These are phyloP conservation scores for Butastur rufipennis DNA, from an alignment of 2,113 vertebrate species.

Conservation along the genomic window DNA sequence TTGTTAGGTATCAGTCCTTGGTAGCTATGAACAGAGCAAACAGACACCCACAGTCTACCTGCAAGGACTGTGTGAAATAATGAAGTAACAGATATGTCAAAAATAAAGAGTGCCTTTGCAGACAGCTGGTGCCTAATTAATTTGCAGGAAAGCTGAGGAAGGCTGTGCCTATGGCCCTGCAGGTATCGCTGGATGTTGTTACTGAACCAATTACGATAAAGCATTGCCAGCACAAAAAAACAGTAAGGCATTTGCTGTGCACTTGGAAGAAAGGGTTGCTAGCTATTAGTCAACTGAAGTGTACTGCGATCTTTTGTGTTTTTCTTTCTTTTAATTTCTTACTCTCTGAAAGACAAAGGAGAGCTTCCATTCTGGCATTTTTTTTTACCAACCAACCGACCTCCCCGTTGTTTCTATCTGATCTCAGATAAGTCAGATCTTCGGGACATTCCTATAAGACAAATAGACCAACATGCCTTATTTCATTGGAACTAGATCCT, in stretches of 20 bases:
- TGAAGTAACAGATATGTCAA: not conserved
- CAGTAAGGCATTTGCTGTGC: not conserved
- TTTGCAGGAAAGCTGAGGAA: not conserved
- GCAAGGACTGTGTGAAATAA: not conserved
- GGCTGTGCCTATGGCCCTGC: not conserved
- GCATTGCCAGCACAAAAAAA: not conserved
- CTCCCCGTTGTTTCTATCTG: not conserved
- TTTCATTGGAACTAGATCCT: not conserved
- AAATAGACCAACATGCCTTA: not conserved
- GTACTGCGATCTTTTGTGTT: not conserved
- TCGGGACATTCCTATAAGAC: not conserved
- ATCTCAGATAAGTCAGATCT: not conserved
- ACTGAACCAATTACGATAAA: not conserved
- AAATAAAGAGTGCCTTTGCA: not conserved
- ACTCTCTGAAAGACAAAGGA: not conserved
- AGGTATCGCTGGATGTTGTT: not conserved
- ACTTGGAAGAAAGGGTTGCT: not conserved
- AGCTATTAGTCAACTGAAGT: not conserved
- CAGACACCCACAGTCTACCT: not conserved
- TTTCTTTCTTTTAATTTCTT: not conserved
- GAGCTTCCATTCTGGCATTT: not conserved
- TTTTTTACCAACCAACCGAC: not conserved
- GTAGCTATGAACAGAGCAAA: not conserved
- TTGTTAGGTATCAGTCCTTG: not conserved
- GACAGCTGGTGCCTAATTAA: slow-evolving; percentile 3